Base-by-base conservation (phyloP, 2,797 vertebrate genomes). In the Spea hammondii region DNA sequence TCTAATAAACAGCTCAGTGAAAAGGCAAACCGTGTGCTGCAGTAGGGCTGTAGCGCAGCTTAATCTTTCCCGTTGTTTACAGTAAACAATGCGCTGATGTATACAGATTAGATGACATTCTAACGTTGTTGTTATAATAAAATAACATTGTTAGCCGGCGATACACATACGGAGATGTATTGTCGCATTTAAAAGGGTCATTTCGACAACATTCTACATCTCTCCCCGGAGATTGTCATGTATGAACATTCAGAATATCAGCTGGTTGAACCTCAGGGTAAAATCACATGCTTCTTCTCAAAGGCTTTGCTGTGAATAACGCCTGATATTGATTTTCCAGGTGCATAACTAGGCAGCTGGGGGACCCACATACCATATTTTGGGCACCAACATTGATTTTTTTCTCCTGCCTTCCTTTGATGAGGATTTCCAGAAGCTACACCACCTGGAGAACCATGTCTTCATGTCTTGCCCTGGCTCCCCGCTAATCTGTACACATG, bases 201-300 rank as follows among this genome's bases (percentile, higher is more conserved):
- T 67, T 67, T 48, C 65, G 48, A 13, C 14, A 10, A 32, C 49
- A 67, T 8, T 48, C 9, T n/a, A 67, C 5, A 12, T 48, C 47
- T 49, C 46, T 67, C 8, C 65, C 47, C 46, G 6, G 65, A 12
- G 11, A 49, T 14, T 67, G 65, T 67, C 65, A 14, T 67, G 9
- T 67, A 67, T 10, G 5, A 46, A 48, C 47, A 48, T 49, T n/a
- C 46, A 48, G 4, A 12, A 67, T 48, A 67, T 67, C 46, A 67
- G 49, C 65, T 67, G 65, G 47, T 67, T 67, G 45, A 8, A 48
- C 65, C 47, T 67, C 12, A 49, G 65, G 65, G 46, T 5, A 48
- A 13, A 67, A 67, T 67, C 0, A 67, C 65, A 67, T 67, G 47
- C 47, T 10, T 4, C 55, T 12, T 10, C 55, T 67, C n/a, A 64